A percentile compares a stretch with the other conserved stretches of the same genome.
phyloP scores from a whole-genome alignment of 2,113 vertebrate species.

The Actenoides hombroni region DNA sequence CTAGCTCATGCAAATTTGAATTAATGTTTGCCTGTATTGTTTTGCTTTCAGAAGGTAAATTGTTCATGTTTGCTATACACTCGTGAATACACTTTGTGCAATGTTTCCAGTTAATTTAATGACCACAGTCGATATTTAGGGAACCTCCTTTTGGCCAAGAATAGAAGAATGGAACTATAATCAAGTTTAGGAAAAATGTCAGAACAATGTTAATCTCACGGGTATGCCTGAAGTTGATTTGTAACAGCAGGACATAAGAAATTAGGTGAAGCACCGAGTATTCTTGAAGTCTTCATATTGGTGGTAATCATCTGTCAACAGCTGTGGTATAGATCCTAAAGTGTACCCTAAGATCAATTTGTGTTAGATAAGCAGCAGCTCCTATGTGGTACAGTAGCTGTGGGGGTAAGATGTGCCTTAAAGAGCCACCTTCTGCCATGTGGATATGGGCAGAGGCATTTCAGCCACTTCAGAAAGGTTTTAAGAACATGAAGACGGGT shows the following conservation, averaged over 20 bases:
- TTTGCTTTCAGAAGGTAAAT: background rate
- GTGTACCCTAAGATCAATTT: background rate
- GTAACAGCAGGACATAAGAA: background rate
- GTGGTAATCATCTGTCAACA: background rate
- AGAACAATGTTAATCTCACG: background rate
- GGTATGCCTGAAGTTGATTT: background rate
- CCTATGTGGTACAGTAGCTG: background rate
- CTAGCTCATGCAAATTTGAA: background rate
- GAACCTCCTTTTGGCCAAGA: background rate
- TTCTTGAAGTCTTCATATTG: background rate
- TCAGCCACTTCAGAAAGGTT: background rate
- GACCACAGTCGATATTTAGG: background rate
- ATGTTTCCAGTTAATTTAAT: background rate
- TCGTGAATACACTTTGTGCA: background rate
- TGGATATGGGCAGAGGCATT: background rate
- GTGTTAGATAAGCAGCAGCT: background rate
- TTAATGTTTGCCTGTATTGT: background rate
- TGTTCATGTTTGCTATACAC: background rate
- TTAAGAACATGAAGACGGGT: background rate
- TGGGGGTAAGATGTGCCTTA: background rate
- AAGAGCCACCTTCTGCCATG: fast-evolving
- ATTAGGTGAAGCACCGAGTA: background rate
- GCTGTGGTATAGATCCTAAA: background rate
- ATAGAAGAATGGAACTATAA: background rate
- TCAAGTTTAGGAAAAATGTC: background rate